Evolutionary conservation across 1,140 invertebrate genomes (phyloP).

Genomic region (Leptinotarsa texana): DNA sequence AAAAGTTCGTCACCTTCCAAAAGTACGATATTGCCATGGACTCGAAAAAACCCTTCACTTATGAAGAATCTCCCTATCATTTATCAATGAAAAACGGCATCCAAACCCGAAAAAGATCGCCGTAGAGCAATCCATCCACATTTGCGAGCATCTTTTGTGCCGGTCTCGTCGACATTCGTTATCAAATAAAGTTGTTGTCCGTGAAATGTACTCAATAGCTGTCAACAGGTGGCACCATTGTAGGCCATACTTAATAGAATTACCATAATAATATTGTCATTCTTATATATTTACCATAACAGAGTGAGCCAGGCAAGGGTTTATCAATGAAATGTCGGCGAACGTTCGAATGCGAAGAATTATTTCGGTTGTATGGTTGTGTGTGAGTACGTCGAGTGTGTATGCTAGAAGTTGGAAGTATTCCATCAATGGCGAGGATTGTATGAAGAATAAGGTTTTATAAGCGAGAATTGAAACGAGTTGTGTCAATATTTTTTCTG

Average conservation of each 20-base stretch:
- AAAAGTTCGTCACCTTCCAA: no score
- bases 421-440: background rate
- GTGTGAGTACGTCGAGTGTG: background rate
- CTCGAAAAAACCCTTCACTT: no score
- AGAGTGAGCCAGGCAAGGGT: slow-evolving; percentile 42
- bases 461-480: no score
- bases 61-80: no score
- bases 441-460: no score
- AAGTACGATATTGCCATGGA: no score
- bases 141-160: slow-evolving; percentile 45
- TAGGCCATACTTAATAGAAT: slow-evolving; percentile 53
- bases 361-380: background rate
- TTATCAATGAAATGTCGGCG: slow-evolving; percentile 17
- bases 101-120: slow-evolving; percentile 9
- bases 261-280: slow-evolving; percentile 56
- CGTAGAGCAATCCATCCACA: background rate
- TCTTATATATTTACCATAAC: slow-evolving; percentile 52
- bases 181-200: slow-evolving; percentile 50
- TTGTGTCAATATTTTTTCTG: no score
- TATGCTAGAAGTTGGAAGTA: background rate
- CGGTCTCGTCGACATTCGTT: slow-evolving; percentile 46
- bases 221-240: slow-evolving; percentile 53
- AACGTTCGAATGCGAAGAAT: background rate
- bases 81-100: background rate
- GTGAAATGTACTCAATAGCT: slow-evolving; percentile 30